Evolutionary conservation across 2,113 vertebrate species (phyloP).

Genomic region (Odocoileus hemionus): DNA sequence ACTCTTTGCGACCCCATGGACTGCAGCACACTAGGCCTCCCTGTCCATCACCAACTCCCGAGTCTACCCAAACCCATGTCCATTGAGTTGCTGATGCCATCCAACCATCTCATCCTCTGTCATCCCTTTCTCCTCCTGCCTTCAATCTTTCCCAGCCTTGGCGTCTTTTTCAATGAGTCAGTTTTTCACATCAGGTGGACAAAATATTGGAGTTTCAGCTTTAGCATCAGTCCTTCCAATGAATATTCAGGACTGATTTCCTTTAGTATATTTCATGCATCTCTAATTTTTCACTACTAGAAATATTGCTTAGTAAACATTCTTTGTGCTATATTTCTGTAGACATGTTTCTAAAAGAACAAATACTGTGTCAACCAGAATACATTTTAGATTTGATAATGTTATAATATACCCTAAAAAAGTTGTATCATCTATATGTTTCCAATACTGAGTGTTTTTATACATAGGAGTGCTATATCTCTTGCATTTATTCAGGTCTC

Average conservation of each 20-base stretch:
- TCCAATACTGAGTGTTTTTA: neutral
- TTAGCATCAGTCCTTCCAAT: neutral
- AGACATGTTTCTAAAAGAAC: neutral
- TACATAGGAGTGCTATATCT: neutral
- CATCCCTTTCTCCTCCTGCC: rapidly evolving
- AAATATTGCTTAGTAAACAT: neutral
- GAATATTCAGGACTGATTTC: neutral
- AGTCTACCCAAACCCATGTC: neutral
- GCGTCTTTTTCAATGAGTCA: neutral
- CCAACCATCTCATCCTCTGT: neutral
- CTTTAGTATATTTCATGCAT: neutral
- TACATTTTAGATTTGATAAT: neutral
- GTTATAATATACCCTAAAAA: neutral
- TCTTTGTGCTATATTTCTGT: neutral
- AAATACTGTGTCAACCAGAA: neutral
- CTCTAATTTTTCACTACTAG: neutral
- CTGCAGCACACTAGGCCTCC: neutral
- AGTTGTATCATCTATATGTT: neutral
- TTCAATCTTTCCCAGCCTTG: neutral
- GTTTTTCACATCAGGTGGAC: rapidly evolving
- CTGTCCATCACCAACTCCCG: neutral
- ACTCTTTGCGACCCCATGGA: neutral
- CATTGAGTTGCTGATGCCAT: neutral
- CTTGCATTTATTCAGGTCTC: neutral
- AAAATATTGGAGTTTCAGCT: neutral